Conservation (phyloP, 2,797 vertebrate genomes). For the Tinamus major region DNA sequence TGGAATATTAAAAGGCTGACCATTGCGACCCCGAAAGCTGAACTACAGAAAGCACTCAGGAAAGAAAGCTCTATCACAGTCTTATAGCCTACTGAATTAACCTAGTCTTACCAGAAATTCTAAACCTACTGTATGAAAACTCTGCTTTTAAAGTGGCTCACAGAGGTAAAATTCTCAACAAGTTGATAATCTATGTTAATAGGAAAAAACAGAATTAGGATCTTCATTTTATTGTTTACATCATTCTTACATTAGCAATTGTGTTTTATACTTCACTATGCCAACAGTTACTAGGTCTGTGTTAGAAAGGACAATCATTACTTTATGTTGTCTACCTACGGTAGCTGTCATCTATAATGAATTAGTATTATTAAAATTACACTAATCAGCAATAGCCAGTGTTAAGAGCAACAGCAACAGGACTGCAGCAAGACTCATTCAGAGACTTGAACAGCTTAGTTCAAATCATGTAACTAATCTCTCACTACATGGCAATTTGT, state of each 20-base stretch:
- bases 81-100: neutral
- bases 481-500: neutral
- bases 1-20: neutral
- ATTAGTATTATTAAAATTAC: neutral
- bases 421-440: neutral
- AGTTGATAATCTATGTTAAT: neutral
- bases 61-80: neutral
- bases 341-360: neutral
- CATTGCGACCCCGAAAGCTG: neutral
- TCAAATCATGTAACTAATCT: neutral
- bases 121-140: neutral
- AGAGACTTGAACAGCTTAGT: neutral
- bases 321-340: neutral
- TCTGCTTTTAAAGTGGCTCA: conserved; percentile 5
- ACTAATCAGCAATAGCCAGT: neutral
- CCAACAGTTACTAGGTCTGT: neutral
- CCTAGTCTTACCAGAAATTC: neutral
- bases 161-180: neutral
- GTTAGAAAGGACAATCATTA: neutral
- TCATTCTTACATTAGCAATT: neutral
- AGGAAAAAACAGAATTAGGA: neutral
- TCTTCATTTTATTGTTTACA: neutral
- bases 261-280: neutral
- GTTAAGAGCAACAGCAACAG: neutral
- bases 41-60: neutral